These are phyloP conservation scores for Pongo abelii DNA, from an alignment of 2,113 vertebrate species.

Conservation along the genomic window DNA sequence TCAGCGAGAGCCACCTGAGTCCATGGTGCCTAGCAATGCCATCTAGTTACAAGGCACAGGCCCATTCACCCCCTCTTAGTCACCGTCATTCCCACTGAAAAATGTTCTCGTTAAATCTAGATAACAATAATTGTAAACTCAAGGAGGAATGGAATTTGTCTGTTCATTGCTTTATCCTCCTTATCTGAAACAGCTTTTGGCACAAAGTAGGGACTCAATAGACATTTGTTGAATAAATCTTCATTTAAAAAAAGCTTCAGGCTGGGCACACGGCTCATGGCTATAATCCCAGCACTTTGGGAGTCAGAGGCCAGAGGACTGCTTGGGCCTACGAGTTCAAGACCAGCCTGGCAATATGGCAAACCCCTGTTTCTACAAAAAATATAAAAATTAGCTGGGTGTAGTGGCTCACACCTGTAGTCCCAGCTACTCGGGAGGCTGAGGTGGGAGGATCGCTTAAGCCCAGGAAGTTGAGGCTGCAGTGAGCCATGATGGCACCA, in stretches of 20 bases:
- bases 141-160: background rate
- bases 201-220: background rate
- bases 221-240: background rate
- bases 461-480: too few relatives aligned
- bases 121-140: background rate
- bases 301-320: too few relatives aligned
- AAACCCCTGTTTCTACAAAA: too few relatives aligned
- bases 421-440: too few relatives aligned
- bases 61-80: background rate
- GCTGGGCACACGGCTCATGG: too few relatives aligned
- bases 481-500: too few relatives aligned
- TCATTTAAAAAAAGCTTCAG: slow-evolving; percentile 1
- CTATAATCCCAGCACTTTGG: too few relatives aligned
- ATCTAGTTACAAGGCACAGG: background rate
- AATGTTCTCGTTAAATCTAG: background rate
- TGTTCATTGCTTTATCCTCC: background rate
- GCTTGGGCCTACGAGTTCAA: too few relatives aligned
- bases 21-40: background rate
- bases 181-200: slow-evolving; percentile 25
- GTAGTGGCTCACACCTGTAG: too few relatives aligned
- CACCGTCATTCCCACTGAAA: background rate
- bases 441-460: too few relatives aligned
- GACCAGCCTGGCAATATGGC: too few relatives aligned
- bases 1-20: background rate
- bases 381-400: too few relatives aligned